phyloP scores from a whole-genome alignment of 2,888 invertebrate species.

The Encarsia formosa region DNA sequence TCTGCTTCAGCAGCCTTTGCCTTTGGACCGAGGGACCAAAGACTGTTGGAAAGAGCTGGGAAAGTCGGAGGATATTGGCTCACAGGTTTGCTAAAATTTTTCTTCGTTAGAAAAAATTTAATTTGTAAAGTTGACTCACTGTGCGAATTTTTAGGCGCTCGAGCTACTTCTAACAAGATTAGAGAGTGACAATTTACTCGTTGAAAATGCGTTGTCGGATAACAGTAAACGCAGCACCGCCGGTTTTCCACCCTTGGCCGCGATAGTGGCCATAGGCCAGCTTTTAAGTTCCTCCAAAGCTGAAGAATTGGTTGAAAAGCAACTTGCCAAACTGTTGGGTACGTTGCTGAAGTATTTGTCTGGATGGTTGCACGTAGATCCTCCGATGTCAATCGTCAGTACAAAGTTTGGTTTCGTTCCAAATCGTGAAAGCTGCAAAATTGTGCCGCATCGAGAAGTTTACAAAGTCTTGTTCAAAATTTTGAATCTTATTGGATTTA shows the following conservation, averaged over 20 bases:
- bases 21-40: slow-evolving; percentile 40
- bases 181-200: slow-evolving; percentile 36
- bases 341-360: slow-evolving; percentile 40
- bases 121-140: too few species aligned
- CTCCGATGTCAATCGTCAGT: slow-evolving; percentile 39
- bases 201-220: slow-evolving; percentile 28
- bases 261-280: slow-evolving; percentile 39
- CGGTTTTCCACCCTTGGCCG: slow-evolving; percentile 36
- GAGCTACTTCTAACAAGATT: slow-evolving; percentile 37
- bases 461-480: slow-evolving; percentile 36
- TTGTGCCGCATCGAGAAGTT: slow-evolving; percentile 40
- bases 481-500: slow-evolving; percentile 8
- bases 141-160: slow-evolving; percentile 35
- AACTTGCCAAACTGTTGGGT: slow-evolving; percentile 35
- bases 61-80: slow-evolving; percentile 33
- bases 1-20: slow-evolving; percentile 41
- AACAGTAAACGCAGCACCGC: slow-evolving; percentile 36
- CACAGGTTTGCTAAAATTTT: slow-evolving; percentile 30
- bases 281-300: slow-evolving; percentile 37
- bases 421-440: slow-evolving; percentile 42
- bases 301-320: slow-evolving; percentile 35
- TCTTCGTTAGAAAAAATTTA: too few species aligned
- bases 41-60: slow-evolving; percentile 46
- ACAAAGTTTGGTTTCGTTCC: slow-evolving; percentile 46
- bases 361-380: slow-evolving; percentile 43